A percentile compares a stretch with the other conserved stretches of the same genome.
phyloP scores from a whole-genome alignment of 2,797 vertebrate species.

The Salmo trutta region DNA sequence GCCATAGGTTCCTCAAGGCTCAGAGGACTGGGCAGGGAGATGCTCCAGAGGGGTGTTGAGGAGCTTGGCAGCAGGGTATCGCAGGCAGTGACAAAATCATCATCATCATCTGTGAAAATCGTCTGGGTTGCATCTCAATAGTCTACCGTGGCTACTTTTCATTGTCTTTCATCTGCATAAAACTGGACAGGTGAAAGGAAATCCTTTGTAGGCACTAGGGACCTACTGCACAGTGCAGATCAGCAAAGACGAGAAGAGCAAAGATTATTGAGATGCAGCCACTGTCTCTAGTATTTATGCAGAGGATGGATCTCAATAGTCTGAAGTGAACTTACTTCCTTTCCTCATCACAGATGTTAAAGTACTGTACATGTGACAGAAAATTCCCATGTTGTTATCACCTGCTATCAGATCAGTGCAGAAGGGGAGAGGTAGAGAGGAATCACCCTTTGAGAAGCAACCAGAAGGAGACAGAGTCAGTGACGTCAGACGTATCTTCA shows the following conservation, averaged over 20 bases:
- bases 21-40: not conserved
- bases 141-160: no score
- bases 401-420: not conserved
- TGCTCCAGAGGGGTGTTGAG: not conserved
- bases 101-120: not conserved
- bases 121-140: not conserved
- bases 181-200: not conserved
- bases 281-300: not conserved
- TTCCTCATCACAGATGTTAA: not conserved
- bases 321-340: not conserved
- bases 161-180: not conserved
- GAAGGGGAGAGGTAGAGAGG: not conserved
- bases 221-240: not conserved
- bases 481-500: not conserved
- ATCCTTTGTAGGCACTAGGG: not conserved
- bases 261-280: not conserved
- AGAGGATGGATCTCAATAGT: not conserved
- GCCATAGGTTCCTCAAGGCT: constrained; percentile 21
- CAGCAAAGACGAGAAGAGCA: not conserved
- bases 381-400: not conserved
- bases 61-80: not conserved
- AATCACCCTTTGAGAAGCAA: not conserved
- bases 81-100: constrained; percentile 2
- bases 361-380: not conserved
- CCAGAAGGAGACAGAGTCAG: not conserved